Evolutionary conservation across 1,140 invertebrate genomes (phyloP).

Genomic region (Camponotus floridanus): DNA sequence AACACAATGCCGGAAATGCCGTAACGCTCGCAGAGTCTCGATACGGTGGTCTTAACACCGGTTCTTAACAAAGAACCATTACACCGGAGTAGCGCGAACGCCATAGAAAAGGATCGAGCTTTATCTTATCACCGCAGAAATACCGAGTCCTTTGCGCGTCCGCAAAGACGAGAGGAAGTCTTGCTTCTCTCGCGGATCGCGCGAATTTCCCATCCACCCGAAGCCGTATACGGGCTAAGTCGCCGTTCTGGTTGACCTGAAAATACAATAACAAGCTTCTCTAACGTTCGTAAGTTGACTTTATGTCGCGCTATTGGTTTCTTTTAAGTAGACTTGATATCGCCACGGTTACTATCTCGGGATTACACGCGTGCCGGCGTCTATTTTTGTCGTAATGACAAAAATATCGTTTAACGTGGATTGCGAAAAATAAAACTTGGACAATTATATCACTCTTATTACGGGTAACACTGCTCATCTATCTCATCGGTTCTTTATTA

Average conservation of each 20-base stretch:
- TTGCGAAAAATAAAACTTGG: constrained; percentile 2
- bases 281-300: constrained; percentile 59
- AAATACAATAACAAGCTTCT: constrained; percentile 63
- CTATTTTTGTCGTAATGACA: background rate
- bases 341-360: background rate
- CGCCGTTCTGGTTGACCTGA: constrained; percentile 32
- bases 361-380: constrained; percentile 3
- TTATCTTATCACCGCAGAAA: constrained; percentile 65
- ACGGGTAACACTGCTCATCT: background rate
- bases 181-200: constrained; percentile 32
- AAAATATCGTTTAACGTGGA: background rate
- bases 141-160: constrained; percentile 28
- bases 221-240: background rate
- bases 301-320: background rate
- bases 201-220: constrained; percentile 34
- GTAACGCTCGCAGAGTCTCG: background rate
- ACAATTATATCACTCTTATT: background rate
- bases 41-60: constrained; percentile 37
- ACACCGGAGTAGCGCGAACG: background rate
- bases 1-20: background rate
- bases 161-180: constrained; percentile 14
- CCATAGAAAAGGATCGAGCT: constrained; percentile 36
- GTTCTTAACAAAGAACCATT: constrained; percentile 45
- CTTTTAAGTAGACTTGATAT: constrained; percentile 30
- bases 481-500: background rate